Conservation (phyloP, 1,140 invertebrate species). For the Chironomus striatipennis region DNA sequence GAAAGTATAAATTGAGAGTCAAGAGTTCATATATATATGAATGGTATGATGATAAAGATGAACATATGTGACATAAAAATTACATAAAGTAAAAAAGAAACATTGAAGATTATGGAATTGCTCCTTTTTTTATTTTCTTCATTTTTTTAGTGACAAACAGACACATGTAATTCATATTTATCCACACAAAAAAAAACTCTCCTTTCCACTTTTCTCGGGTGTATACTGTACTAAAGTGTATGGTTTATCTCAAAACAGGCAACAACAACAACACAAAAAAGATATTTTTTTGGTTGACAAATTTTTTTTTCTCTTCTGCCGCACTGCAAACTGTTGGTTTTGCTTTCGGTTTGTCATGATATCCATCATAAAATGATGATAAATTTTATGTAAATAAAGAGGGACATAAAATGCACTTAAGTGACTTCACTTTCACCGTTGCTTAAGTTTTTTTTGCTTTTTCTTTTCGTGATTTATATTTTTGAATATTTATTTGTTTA, state of each 20-base stretch:
- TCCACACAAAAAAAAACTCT: too few relatives aligned
- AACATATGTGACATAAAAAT: slow-evolving; percentile 4
- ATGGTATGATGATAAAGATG: slow-evolving; percentile 12
- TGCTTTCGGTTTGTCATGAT: neutral
- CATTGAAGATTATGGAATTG: neutral
- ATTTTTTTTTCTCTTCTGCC: neutral
- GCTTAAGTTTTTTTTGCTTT: too few relatives aligned
- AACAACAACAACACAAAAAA: neutral
- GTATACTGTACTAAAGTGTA: neutral
- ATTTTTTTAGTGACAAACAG: neutral
- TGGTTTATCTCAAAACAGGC: neutral
- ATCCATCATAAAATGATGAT: neutral
- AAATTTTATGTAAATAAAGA: too few relatives aligned
- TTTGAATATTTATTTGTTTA: too few relatives aligned
- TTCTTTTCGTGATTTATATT: too few relatives aligned
- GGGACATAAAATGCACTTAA: too few relatives aligned
- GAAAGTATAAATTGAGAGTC: too few relatives aligned
- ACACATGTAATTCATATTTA: too few relatives aligned
- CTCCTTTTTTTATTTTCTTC: neutral
- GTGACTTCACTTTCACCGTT: too few relatives aligned
- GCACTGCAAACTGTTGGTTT: neutral
- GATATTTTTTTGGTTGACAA: neutral
- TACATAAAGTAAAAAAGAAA: neutral
- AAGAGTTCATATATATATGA: neutral
- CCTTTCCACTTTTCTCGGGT: too few relatives aligned